A percentile compares a stretch with the other conserved stretches of the same genome.
These are phyloP conservation scores for Trachymyrmex cornetzi DNA, from an alignment of 1,140 invertebrate species.

Conservation along the genomic window DNA sequence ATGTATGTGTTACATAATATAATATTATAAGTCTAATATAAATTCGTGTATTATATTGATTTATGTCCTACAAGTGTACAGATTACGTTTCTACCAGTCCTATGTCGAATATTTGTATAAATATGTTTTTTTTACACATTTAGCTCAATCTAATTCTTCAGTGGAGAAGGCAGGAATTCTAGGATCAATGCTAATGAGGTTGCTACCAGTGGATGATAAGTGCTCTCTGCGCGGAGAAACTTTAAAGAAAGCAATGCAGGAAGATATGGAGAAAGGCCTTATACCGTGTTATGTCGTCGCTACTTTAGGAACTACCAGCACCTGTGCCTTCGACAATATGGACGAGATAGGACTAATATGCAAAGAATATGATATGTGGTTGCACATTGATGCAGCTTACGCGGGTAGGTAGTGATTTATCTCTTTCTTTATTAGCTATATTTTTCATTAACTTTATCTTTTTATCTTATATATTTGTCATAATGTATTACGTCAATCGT, in stretches of 20 bases:
- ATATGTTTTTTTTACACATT: background rate
- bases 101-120: background rate
- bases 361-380: constrained; percentile 92
- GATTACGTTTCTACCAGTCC: background rate
- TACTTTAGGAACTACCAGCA: constrained; percentile 96
- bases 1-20: background rate
- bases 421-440: background rate
- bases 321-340: constrained; percentile 96
- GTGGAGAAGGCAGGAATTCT: constrained; percentile 95
- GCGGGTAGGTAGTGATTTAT: constrained; percentile 86
- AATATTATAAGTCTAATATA: background rate
- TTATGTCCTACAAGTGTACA: background rate
- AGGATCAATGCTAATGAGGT: constrained; percentile 93
- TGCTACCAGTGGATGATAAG: constrained; percentile 92
- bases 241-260: constrained; percentile 91
- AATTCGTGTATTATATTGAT: too few relatives aligned
- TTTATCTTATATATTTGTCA: background rate
- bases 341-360: constrained; percentile 94
- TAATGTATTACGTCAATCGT: constrained; percentile 4
- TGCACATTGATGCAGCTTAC: constrained; percentile 97
- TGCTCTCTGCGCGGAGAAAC: constrained; percentile 92
- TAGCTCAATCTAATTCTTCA: constrained; percentile 95
- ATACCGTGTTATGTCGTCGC: constrained; percentile 94
- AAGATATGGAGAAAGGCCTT: constrained; percentile 90
- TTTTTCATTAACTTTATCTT: background rate